phyloP scores from a whole-genome alignment of 2,113 vertebrate genomes.

The Ameiurus melas region DNA sequence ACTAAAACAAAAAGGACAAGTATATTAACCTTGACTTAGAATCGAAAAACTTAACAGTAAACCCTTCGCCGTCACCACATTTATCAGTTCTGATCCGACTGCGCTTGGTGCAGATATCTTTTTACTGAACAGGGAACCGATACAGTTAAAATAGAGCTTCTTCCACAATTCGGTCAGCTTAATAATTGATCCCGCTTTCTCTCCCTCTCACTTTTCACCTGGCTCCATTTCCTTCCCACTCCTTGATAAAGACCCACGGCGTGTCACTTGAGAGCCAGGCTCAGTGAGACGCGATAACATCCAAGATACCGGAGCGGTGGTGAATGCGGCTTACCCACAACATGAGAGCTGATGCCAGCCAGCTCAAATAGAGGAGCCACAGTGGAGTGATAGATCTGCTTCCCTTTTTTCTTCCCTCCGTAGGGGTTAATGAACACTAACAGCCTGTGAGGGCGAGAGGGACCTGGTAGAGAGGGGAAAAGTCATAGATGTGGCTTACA shows the following conservation, averaged over 20 bases:
- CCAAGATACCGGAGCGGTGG: slow-evolving; percentile 35
- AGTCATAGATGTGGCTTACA: background rate
- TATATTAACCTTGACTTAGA: background rate
- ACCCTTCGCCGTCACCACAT: background rate
- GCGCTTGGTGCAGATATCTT: background rate
- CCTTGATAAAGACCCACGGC: slow-evolving; percentile 38
- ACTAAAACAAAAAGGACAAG: slow-evolving; percentile 61
- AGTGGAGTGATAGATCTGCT: slow-evolving; percentile 72
- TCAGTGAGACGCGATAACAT: slow-evolving; percentile 40
- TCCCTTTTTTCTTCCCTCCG: slow-evolving; percentile 75
- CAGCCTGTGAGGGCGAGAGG: slow-evolving; percentile 70
- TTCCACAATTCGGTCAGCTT: background rate
- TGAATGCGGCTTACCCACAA: slow-evolving; percentile 69
- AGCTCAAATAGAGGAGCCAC: slow-evolving; percentile 78
- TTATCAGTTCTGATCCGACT: background rate
- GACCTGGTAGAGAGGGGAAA: slow-evolving; percentile 53
- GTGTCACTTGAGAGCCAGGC: slow-evolving; percentile 45
- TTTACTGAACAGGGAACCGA: background rate
- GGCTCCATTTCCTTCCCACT: slow-evolving; percentile 1
- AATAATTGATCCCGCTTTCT: slow-evolving; percentile 18
- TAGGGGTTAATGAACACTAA: slow-evolving; percentile 82
- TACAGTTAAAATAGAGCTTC: background rate
- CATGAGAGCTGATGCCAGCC: slow-evolving; percentile 77
- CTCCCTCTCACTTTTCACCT: slow-evolving; percentile 8
- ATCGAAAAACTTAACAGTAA: background rate